phyloP scores from a whole-genome alignment of 92 coral and sea anemone genomes.

The Epizoanthus stellaris region DNA sequence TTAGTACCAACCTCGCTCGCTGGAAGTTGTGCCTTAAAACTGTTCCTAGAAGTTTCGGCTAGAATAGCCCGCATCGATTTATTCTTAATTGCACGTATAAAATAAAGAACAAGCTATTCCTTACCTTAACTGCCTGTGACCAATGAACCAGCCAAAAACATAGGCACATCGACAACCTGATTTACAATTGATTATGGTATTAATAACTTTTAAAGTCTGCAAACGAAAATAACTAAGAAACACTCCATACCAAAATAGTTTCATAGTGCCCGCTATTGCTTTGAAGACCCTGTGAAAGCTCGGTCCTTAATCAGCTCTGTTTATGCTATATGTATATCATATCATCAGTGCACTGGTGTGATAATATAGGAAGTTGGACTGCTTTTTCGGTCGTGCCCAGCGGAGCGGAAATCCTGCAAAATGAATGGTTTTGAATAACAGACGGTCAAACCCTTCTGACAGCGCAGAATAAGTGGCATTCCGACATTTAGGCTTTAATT shows the following conservation, averaged over 20 bases:
- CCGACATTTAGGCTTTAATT: conserved; percentile 31
- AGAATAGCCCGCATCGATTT: background rate
- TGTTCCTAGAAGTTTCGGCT: background rate
- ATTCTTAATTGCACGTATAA: background rate
- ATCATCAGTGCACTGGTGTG: background rate
- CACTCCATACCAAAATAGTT: conserved; percentile 7
- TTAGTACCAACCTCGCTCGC: background rate
- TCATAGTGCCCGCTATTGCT: background rate
- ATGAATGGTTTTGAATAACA: conserved; percentile 44
- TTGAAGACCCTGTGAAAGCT: background rate
- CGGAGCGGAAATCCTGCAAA: conserved; percentile 43
- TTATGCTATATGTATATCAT: background rate
- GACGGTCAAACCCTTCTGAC: conserved; percentile 28
- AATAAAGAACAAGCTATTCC: background rate
- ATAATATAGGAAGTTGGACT: conserved; percentile 3
- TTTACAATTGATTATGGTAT: background rate
- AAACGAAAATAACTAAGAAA: background rate
- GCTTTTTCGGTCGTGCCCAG: conserved; percentile 9
- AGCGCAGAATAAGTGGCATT: conserved; percentile 32
- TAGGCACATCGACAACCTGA: conserved; percentile 21
- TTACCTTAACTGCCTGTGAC: conserved; percentile 29
- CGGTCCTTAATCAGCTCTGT: background rate
- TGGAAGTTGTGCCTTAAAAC: background rate
- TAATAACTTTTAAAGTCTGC: background rate
- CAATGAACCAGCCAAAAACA: conserved; percentile 15